phyloP scores from a whole-genome alignment of 1,140 invertebrate genomes.

The Drosophila takahashii region DNA sequence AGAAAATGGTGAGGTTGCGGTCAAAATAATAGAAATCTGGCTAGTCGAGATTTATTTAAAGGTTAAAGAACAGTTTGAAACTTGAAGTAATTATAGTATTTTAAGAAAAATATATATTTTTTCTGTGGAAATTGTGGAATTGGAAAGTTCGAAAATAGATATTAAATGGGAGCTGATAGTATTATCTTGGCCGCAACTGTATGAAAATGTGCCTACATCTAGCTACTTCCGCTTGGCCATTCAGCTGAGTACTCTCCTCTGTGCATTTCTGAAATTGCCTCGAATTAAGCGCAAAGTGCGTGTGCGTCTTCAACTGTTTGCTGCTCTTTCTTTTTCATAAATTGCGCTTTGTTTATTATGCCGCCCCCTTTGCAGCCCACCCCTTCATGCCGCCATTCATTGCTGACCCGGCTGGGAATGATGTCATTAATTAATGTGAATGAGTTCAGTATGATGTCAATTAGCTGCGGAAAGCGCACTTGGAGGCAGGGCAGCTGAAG shows the following conservation, averaged over 20 bases:
- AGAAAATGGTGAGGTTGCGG: background rate
- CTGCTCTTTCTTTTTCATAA: conserved; percentile 52
- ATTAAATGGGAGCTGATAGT: background rate
- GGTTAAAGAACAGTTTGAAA: no score
- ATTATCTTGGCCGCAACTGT: conserved; percentile 8
- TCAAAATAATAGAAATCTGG: background rate
- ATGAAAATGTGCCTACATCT: conserved; percentile 1
- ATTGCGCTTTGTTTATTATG: conserved; percentile 59
- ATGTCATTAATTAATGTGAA: conserved; percentile 84
- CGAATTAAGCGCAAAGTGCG: conserved; percentile 71
- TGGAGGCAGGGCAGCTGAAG: conserved; percentile 32
- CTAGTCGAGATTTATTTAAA: no score
- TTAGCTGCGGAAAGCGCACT: conserved; percentile 81
- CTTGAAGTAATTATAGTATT: no score
- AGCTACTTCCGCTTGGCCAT: conserved; percentile 42
- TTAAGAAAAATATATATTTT: no score
- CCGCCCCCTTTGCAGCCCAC: conserved; percentile 3
- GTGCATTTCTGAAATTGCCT: conserved; percentile 65
- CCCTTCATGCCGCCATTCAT: conserved; percentile 31
- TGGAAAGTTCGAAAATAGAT: no score
- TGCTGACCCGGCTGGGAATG: conserved; percentile 61
- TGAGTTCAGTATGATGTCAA: conserved; percentile 83
- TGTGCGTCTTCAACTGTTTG: conserved; percentile 46
- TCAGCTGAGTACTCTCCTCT: conserved; percentile 31
- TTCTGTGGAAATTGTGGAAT: no score